Percentiles rank a stretch among this genome's conserved stretches.
Evolutionary conservation across 2,888 invertebrate genomes (phyloP).

Genomic region (Epirrhoe alternata): DNA sequence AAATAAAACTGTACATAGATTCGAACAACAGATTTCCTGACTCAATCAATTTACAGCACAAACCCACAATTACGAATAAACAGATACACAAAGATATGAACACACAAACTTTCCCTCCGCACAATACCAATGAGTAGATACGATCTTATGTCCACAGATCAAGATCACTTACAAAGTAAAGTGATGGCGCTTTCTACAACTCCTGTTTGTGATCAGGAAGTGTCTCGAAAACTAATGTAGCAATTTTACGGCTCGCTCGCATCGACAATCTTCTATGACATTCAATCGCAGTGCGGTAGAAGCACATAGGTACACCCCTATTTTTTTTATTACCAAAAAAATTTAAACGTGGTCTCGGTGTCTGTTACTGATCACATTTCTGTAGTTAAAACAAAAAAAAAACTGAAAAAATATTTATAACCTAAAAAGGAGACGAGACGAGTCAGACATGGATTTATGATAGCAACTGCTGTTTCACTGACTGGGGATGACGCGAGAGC

Average conservation of each 20-base stretch:
- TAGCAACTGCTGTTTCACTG: too few species aligned
- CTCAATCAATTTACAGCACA: constrained; percentile 11
- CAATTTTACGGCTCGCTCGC: constrained; percentile 29
- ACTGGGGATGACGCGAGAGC: too few species aligned
- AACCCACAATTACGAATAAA: constrained; percentile 16
- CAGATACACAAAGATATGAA: constrained; percentile 22
- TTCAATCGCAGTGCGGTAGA: too few species aligned
- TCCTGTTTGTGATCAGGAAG: constrained; percentile 53
- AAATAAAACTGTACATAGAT: not conserved
- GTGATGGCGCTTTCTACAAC: constrained; percentile 55
- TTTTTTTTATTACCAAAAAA: too few species aligned
- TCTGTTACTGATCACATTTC: too few species aligned
- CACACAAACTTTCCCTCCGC: constrained; percentile 39
- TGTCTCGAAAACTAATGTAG: constrained; percentile 41
- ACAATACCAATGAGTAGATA: constrained; percentile 38
- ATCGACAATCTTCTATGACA: not conserved
- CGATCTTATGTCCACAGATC: constrained; percentile 42
- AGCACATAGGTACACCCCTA: too few species aligned
- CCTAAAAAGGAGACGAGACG: too few species aligned
- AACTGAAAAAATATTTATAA: too few species aligned
- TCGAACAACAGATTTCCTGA: constrained; percentile 5
- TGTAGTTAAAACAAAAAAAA: too few species aligned
- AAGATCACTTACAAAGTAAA: constrained; percentile 52
- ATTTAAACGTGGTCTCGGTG: too few species aligned
- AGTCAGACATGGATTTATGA: too few species aligned